Percentiles rank a stretch among this genome's conserved stretches.
These are phyloP conservation scores for Pseudococcus longispinus DNA, from an alignment of 2,888 invertebrate species.

Conservation along the genomic window DNA sequence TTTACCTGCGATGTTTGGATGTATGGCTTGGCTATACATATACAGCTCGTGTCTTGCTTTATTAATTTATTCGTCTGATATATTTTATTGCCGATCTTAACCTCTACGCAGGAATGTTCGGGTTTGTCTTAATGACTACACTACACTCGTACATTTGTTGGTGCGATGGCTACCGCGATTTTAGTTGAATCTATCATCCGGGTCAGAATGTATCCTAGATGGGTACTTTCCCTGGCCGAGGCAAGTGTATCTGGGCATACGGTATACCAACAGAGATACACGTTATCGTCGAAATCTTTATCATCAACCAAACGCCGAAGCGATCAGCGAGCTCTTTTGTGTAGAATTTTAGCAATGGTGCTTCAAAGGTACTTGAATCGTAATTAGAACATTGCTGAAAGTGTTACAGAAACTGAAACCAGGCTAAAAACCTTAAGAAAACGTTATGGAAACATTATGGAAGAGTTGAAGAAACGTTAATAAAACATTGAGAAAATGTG, in stretches of 20 bases:
- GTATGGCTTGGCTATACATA: neutral
- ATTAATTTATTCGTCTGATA: slow-evolving; percentile 34
- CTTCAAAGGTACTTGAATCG: neutral
- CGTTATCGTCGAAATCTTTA: neutral
- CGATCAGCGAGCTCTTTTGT: neutral
- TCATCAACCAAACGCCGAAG: neutral
- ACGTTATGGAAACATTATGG: too few species aligned
- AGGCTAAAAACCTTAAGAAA: too few species aligned
- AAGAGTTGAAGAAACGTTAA: too few species aligned
- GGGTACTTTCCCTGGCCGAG: neutral
- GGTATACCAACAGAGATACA: neutral
- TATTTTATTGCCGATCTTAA: slow-evolving; percentile 19
- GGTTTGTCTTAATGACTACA: slow-evolving; percentile 19
- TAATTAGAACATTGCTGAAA: too few species aligned
- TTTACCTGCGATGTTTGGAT: neutral
- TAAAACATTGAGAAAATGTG: too few species aligned
- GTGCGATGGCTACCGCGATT: neutral
- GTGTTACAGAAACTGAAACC: too few species aligned
- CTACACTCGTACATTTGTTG: neutral
- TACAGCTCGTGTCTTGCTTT: slow-evolving; percentile 7
- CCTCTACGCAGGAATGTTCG: slow-evolving; percentile 13
- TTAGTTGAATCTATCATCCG: neutral
- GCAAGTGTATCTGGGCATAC: neutral
- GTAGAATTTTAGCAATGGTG: neutral
- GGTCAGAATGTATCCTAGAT: slow-evolving; percentile 8